Evolutionary conservation across 1,140 invertebrate species (phyloP).

Genomic region (Anoplophora glabripennis): DNA sequence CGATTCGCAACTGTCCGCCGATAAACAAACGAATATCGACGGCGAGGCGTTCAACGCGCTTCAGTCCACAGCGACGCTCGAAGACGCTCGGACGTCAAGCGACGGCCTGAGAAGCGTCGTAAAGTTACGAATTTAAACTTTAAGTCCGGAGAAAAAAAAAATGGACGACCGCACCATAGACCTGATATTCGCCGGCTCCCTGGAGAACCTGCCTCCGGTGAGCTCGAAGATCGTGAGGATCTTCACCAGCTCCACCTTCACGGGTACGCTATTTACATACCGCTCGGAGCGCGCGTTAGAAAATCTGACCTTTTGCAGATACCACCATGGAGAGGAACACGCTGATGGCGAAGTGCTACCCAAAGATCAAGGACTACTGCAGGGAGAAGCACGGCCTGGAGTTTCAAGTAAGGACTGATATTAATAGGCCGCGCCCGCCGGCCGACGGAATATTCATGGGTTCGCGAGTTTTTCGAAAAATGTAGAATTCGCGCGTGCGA

Average conservation of each 20-base stretch:
- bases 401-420: slow-evolving; percentile 76
- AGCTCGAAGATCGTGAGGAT: slow-evolving; percentile 98
- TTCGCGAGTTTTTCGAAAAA: too few species aligned
- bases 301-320: slow-evolving; percentile 60
- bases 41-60: too few species aligned
- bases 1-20: too few species aligned
- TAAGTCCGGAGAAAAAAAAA: slow-evolving; percentile 17
- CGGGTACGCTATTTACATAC: slow-evolving; percentile 63
- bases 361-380: slow-evolving; percentile 95
- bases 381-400: slow-evolving; percentile 96
- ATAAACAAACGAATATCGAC: too few species aligned
- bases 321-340: slow-evolving; percentile 97
- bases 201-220: slow-evolving; percentile 87
- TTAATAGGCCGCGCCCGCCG: too few species aligned
- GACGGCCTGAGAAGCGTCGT: too few species aligned
- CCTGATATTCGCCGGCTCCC: slow-evolving; percentile 83
- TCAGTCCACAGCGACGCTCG: too few species aligned
- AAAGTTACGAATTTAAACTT: too few species aligned
- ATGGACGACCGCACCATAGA: slow-evolving; percentile 92
- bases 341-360: slow-evolving; percentile 97
- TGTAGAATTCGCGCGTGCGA: too few species aligned
- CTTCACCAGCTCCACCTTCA: slow-evolving; percentile 98
- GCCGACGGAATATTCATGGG: too few species aligned
- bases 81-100: too few species aligned
- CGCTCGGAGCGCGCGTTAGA: not conserved